Conservation (phyloP, 2,113 vertebrate genomes). For the Mirza zaza region DNA sequence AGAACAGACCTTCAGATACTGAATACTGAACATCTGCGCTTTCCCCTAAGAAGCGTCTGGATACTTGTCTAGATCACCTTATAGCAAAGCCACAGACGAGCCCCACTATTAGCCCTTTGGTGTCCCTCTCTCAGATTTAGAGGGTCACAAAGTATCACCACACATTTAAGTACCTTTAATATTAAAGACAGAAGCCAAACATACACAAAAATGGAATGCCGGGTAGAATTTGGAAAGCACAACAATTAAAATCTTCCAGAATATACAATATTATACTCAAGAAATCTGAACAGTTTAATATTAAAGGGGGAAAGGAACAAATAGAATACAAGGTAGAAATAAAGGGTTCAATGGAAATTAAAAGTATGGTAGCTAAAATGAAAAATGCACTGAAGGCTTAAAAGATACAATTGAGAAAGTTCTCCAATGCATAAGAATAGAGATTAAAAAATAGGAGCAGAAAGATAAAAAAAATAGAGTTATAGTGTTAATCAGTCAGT, state of each 20-base stretch:
- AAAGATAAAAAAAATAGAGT: not conserved
- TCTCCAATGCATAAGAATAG: not conserved
- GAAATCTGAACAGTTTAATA: not conserved
- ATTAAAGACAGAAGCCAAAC: not conserved
- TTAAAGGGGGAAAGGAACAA: not conserved
- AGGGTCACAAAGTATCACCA: not conserved
- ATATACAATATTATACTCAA: not conserved
- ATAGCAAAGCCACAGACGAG: not conserved
- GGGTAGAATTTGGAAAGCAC: not conserved
- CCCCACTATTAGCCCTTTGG: not conserved
- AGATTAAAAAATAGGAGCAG: not conserved
- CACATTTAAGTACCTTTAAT: not conserved
- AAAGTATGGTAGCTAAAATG: not conserved
- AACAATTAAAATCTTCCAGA: not conserved
- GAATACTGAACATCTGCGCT: not conserved
- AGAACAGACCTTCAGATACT: not conserved
- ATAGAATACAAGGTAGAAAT: not conserved
- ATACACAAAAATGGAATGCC: not conserved
- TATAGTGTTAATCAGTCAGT: not conserved
- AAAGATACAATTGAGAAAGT: conserved; percentile 4
- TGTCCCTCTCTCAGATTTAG: no score
- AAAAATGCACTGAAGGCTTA: not conserved
- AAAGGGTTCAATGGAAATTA: not conserved
- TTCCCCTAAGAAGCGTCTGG: not conserved
- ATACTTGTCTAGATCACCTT: not conserved